Evolutionary conservation across 2,113 vertebrate genomes (phyloP), one percentile per base, ranked within the genome.

Genomic region (Prunella fulvescens): DNA sequence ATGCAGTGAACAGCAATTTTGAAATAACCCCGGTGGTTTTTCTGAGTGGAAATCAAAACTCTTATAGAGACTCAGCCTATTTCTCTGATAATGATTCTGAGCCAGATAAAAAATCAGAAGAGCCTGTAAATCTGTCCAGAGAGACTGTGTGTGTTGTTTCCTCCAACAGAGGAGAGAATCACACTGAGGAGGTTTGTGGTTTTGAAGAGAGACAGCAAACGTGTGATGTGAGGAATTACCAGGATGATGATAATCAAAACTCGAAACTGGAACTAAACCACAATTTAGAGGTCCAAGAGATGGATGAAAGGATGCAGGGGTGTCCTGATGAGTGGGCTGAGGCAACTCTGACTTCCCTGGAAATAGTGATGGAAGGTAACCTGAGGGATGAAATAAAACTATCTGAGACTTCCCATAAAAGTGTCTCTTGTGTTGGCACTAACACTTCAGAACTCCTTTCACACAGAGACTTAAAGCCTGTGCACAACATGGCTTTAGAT

Each of bases 1-100:
- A 92, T 70, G 85, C 90, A 58, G 84, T 82, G 1, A 89, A 96
- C 70, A 95, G 88, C 31, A 88, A 89, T 50, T 67, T 91, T 20
- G 97, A 98, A 89, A 76, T 67, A 48, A 58, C 92, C 42, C 95
- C 97, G 4, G 98, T 98, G 84, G 95, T 95, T 6, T 74, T 95
- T 25, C 71, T 97, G 9, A 91, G 97, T 29, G 98, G 98, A 72
- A 98, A 80, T 81, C 98, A 98, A 48, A 97, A 98, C 93, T 98
- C 98, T 0, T 99, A 99, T 19, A 96, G 99, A 92, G 99, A 99
- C 97, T 99, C 99, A 6, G 99, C 99, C 2, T 99, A 99, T 96
- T 99, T 99, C 94, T 99, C 99, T 24, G 99, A 99, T 91, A 99
- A 99, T 18, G 99, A 99, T 85, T 99, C 98, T 4, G 99, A 99